Base-by-base conservation (phyloP, 2,797 vertebrate genomes). In the Sphenopsis melanotis region DNA sequence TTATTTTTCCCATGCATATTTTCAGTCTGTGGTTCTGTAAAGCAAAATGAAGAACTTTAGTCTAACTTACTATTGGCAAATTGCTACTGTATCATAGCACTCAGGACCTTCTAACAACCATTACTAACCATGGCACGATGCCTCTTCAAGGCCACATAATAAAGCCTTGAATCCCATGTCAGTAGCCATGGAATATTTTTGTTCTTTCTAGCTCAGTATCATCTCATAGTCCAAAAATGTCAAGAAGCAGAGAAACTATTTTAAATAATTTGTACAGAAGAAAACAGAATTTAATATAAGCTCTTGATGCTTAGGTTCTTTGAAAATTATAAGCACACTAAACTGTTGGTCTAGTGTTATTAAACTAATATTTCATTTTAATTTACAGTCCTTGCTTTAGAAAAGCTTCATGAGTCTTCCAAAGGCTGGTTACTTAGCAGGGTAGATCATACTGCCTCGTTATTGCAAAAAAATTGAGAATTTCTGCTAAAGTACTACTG, bases 281-380 rank as follows among this genome's bases (percentile, higher is more conserved):
- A 52, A 89, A 92, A 82, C 36, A 85, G 41, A 91, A 86, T 87
- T 95, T 95, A 93, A 75, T 94, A 87, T 80, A 75, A 93, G 50
- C 30, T 90, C 59, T 92, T 86, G 66, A 60, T 95, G 65, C 86
- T 97, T 95, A 96, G 65, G 60, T 46, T 95, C 91, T 97, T 97
- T 86, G 92, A 96, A 97, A 97, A 95, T 88, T 96, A 94, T 92
- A 94, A 79, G 72, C 60, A 82, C 59, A 95, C 89, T 94, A 96
- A 82, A 89, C 80, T 80, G 66, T 94, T 93, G 57, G 42, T 93
- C 76, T 95, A 76, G 26, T 79, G 61, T 95, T 97, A 97, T 97
- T 98, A 97, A 97, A 96, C 44, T 90, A 82, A 94, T 97, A 95
- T 94, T 97, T 98, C 90, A 94, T 92, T 96, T 97, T 96, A 96